Percentiles rank a stretch among this genome's conserved stretches.
These are phyloP conservation scores for Zaprionus camerounensis DNA, from an alignment of 1,140 invertebrate genomes.

Conservation along the genomic window DNA sequence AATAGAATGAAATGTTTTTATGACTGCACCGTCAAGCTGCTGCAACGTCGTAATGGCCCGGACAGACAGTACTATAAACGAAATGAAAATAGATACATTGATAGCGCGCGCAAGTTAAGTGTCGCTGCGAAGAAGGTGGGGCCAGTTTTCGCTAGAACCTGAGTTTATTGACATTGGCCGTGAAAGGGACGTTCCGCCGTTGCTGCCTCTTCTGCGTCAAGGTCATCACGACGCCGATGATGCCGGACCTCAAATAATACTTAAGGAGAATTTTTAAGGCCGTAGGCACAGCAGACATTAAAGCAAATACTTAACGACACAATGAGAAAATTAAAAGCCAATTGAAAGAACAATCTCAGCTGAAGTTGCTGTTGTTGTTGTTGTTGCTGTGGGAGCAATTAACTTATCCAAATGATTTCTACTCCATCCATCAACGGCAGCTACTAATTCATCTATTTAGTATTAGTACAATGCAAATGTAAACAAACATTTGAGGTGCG, in stretches of 20 bases:
- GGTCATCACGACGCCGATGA: constrained; percentile 35
- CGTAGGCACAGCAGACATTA: constrained; percentile 20
- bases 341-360: constrained; percentile 61
- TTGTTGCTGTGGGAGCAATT: constrained; percentile 49
- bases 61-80: constrained; percentile 56
- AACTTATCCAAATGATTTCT: constrained; percentile 62
- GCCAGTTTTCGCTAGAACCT: constrained; percentile 57
- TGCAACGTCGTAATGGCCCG: constrained; percentile 40
- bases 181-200: constrained; percentile 37
- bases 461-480: constrained; percentile 53
- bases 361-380: constrained; percentile 7
- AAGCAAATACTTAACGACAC: constrained; percentile 24
- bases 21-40: constrained; percentile 12
- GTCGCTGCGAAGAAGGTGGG: constrained; percentile 24
- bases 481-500: constrained; percentile 4
- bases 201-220: constrained; percentile 48
- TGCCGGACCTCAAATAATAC: constrained; percentile 31
- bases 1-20: constrained; percentile 69
- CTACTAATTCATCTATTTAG: constrained; percentile 67
- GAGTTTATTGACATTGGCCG: constrained; percentile 69
- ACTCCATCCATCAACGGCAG: constrained; percentile 44
- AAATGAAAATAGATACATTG: constrained; percentile 78
- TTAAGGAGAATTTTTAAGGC: constrained; percentile 45
- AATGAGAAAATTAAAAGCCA: constrained; percentile 65
- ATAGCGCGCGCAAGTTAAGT: constrained; percentile 68